These are phyloP conservation scores for Mohoua ochrocephala DNA, from an alignment of 2,113 vertebrate species.

Conservation along the genomic window DNA sequence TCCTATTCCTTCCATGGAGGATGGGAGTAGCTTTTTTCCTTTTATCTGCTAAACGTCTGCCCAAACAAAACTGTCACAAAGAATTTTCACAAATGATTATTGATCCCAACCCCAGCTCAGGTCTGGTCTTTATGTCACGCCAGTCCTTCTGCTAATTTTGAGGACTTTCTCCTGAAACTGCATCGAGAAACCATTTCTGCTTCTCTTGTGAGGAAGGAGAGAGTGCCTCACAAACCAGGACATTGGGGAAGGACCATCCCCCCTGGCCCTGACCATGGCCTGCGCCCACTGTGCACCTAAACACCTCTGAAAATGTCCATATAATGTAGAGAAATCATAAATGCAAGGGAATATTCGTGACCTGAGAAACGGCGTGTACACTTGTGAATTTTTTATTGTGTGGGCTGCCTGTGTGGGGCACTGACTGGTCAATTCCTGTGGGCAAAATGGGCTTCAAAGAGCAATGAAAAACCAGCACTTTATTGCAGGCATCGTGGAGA, in stretches of 20 bases:
- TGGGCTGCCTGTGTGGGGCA: neutral
- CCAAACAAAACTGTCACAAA: neutral
- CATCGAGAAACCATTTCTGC: neutral
- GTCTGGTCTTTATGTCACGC: neutral
- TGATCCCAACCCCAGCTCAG: neutral
- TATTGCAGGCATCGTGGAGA: neutral
- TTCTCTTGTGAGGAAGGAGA: neutral
- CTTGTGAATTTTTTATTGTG: neutral
- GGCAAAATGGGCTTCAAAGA: neutral
- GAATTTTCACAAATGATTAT: neutral
- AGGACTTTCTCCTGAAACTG: neutral
- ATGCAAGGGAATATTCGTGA: accelerated
- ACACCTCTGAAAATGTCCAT: accelerated
- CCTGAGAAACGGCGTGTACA: neutral
- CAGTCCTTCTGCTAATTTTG: neutral
- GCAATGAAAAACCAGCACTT: neutral
- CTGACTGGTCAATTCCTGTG: neutral
- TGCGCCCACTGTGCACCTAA: neutral
- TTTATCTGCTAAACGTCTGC: neutral
- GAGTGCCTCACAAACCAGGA: neutral
- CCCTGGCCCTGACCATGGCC: neutral
- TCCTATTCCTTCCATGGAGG: neutral
- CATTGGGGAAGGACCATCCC: neutral
- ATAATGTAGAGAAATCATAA: neutral
- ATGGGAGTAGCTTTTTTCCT: neutral